Evolutionary conservation across 2,113 vertebrate species (phyloP).

Genomic region (Platysteira castanea): DNA sequence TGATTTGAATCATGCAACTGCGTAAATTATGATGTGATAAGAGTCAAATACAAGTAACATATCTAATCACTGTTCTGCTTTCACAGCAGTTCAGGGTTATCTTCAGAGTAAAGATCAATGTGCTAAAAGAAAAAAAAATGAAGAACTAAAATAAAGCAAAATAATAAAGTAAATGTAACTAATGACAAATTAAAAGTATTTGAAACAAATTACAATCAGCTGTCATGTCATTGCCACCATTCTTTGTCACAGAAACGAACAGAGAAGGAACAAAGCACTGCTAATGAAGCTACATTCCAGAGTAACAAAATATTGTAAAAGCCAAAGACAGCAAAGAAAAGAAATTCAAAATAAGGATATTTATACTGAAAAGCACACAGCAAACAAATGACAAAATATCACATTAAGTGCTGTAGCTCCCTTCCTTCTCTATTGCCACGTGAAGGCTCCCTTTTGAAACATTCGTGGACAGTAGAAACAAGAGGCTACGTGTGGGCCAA

Average conservation of each 20-base stretch:
- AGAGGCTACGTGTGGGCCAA: neutral
- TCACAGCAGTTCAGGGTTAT: conserved; percentile 70
- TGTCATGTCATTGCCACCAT: neutral
- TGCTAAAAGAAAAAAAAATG: conserved; percentile 84
- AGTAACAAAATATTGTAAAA: conserved; percentile 30
- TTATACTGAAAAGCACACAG: conserved; percentile 41
- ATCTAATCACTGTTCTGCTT: conserved; percentile 68
- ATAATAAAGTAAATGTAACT: conserved; percentile 66
- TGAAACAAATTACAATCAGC: conserved; percentile 12
- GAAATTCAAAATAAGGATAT: conserved; percentile 50
- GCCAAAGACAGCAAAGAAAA: conserved; percentile 49
- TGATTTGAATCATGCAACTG: conserved; percentile 72
- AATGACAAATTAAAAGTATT: conserved; percentile 45
- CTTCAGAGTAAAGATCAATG: conserved; percentile 82
- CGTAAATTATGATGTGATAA: conserved; percentile 68
- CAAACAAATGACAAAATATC: neutral
- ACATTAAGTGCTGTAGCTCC: neutral
- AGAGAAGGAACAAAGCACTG: conserved; percentile 10
- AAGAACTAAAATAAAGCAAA: conserved; percentile 76
- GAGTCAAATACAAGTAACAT: conserved; percentile 69
- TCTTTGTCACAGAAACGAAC: conserved; percentile 3
- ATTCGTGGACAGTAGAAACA: neutral
- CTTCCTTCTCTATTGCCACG: neutral
- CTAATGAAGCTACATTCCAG: conserved; percentile 27
- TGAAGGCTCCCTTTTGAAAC: neutral